Base-by-base conservation (phyloP, 2,113 vertebrate genomes). In the Myocastor coypus region DNA sequence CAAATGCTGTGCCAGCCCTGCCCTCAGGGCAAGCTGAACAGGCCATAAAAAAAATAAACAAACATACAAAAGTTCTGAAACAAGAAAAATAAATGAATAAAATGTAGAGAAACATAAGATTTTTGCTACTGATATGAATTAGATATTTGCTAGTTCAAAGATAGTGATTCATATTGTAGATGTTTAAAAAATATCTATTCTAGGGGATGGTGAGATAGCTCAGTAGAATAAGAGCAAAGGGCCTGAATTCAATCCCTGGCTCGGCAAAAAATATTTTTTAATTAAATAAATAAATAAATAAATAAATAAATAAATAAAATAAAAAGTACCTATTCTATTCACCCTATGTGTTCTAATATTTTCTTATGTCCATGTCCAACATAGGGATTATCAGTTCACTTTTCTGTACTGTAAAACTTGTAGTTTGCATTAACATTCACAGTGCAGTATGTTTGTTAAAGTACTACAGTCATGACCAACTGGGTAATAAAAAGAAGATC, bases 381-480 rank as follows among this genome's bases (percentile, higher is more conserved):
- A 66, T 7, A 87, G 40, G 32, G 52, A 82, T 85, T 91, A 22
- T 91, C 69, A 69, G 6, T 85, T 91, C 59, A 82, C 24, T 30
- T 81, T 91, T 63, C 24, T 82, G 19, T 85, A 69, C 69, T 83
- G 22, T 89, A 83, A 83, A 64, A 3, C 17, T 89, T 55, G 19
- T 93, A 87, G 83, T 89, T 86, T 89, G 40, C 50, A 77, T 59
- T 96, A 46, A 71, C 26, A 87, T 95, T 97, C 34, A 78, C 40
- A 89, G 32, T 69, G 63, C 3, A 59, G 11, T 84, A 81, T 84
- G 32, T 52, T 10, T 66, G 81, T 13, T 77, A 82, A 91, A 95
- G 66, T 89, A 9, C 86, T 59, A 71, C 93, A 87, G 84, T 87
- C 87, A 7, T 66, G 22, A 28, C 30, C 9, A 96, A 14, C 12